A percentile compares a stretch with the other conserved stretches of the same genome.
Evolutionary conservation across 2,113 vertebrate genomes (phyloP).

Genomic region (Microcebus tavaratra): DNA sequence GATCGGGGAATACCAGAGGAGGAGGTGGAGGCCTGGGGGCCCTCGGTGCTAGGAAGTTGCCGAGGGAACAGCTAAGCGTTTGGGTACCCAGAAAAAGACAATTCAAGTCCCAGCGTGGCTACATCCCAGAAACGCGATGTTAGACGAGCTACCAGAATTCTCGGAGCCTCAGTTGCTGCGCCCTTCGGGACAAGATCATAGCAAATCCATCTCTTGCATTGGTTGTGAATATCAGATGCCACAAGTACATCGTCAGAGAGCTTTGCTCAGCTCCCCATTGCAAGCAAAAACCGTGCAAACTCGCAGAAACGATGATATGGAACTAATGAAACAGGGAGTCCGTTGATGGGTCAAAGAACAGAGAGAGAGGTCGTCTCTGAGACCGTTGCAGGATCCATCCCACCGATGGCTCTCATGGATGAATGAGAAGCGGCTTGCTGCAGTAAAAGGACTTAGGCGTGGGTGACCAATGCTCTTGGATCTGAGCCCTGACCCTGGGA

Average conservation of each 20-base stretch:
- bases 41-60: too few species aligned
- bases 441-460: background rate
- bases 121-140: background rate
- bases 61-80: too few species aligned
- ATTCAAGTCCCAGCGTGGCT: background rate
- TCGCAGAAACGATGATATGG: background rate
- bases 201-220: accelerated
- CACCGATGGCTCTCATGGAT: background rate
- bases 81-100: background rate
- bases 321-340: background rate
- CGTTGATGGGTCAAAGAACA: accelerated
- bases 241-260: background rate
- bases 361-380: background rate
- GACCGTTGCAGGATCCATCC: too few species aligned
- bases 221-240: background rate
- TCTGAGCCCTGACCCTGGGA: background rate
- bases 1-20: conserved; percentile 44
- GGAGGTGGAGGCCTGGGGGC: accelerated
- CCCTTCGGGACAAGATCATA: background rate
- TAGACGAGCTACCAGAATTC: background rate
- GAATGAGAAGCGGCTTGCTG: background rate
- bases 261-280: background rate
- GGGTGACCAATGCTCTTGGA: accelerated
- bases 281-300: background rate
- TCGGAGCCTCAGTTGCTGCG: accelerated